phyloP scores from a whole-genome alignment of 2,888 invertebrate species.

The Achlya flavicornis region DNA sequence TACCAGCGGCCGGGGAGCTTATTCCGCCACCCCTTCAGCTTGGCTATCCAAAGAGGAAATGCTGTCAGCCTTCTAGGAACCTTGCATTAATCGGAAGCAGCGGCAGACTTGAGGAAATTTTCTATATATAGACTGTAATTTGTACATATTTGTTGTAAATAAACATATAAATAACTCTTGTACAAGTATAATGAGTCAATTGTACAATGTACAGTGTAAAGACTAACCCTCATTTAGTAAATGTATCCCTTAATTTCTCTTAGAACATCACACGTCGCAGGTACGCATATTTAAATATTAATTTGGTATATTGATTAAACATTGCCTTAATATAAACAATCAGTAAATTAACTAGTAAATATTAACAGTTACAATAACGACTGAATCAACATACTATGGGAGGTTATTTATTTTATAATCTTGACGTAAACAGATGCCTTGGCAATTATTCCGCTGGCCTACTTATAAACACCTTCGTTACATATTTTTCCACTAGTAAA shows the following conservation, averaged over 20 bases:
- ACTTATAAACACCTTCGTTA: slow-evolving; percentile 37
- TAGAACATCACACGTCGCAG: neutral
- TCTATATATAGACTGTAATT: too few relatives aligned
- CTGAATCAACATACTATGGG: neutral
- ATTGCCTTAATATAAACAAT: neutral
- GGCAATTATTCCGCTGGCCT: slow-evolving; percentile 60
- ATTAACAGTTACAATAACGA: neutral
- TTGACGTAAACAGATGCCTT: slow-evolving; percentile 44
- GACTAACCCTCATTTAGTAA: neutral
- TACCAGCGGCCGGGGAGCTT: too few relatives aligned
- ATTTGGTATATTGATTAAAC: neutral
- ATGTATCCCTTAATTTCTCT: neutral
- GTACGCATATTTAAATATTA: neutral
- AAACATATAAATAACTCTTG: too few relatives aligned
- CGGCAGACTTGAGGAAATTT: too few relatives aligned
- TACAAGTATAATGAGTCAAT: too few relatives aligned
- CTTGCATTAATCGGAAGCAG: too few relatives aligned
- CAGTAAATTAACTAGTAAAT: neutral
- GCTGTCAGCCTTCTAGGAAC: too few relatives aligned
- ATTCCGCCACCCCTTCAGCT: too few relatives aligned
- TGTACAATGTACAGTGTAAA: too few relatives aligned
- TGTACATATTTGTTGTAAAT: too few relatives aligned
- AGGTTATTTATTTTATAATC: slow-evolving; percentile 14
- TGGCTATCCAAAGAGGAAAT: too few relatives aligned
- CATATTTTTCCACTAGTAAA: slow-evolving; percentile 7